Base-by-base conservation (phyloP, 2,797 vertebrate species). In the Oreochromis mossambicus region DNA sequence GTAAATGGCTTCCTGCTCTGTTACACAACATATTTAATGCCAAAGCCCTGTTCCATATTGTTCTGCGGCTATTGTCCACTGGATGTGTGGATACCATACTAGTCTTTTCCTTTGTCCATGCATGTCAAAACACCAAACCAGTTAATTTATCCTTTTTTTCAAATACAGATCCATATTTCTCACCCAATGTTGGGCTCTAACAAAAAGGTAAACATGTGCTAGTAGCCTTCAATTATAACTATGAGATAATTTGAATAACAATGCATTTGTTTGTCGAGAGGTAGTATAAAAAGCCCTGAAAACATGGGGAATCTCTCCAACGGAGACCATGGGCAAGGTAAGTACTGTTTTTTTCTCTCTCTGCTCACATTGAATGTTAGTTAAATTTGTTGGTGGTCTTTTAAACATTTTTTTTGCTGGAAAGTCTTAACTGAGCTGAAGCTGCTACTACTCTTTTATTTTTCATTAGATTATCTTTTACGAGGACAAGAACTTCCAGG, bases 321-420 rank as follows among this genome's bases (percentile, higher is more conserved):
- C 92, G 83, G 95, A 95, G 95, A 96, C 95, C 95, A 97, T 97
- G 96, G 96, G 96, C 87, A 97, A 96, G 96, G 96, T 97, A 91
- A 91, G 96, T 93, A 38, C 94, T 92, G 92, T 51, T 73, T 73
- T 92, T 90, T 52, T 86, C 10, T 51, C 86, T 88, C 88, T 92
- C 90, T 90, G 89, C 78, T 85, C 14, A 85, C 19, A 85, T 82
- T 79, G 75, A 83, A 78, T 78, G 24, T 51, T 58, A 82, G 4
- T 73, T 78, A 66, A 79, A 79, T 17, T 43, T 78, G 32, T 43
- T 29, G 81, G 13, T 84, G 10, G 21, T 58, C 34, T 82, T 36
- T 88, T 26, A 15, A 32, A 70, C 26, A 32, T 41, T 46, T 51
- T 36, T 6, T 17, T 13, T 76, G n/a, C 11, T 75, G 26, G 29